Conservation (phyloP, 2,113 vertebrate genomes). For the Apteryx mantelli region DNA sequence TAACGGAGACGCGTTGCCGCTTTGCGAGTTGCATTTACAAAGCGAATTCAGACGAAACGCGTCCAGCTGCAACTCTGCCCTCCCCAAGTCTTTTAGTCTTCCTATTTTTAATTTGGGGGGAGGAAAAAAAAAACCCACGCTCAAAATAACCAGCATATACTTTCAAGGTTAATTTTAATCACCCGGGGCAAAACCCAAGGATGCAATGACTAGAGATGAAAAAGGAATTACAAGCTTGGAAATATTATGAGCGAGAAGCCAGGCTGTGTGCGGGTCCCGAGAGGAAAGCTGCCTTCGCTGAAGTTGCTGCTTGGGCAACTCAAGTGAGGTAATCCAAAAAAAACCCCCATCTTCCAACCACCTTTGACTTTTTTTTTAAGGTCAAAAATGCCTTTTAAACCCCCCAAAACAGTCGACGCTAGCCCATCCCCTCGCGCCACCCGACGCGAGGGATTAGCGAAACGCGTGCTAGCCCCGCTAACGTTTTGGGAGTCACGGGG, state of each 20-base stretch:
- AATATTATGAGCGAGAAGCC: background rate
- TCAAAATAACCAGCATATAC: background rate
- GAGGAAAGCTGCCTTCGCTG: background rate
- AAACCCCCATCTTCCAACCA: background rate
- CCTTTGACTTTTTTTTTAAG: background rate
- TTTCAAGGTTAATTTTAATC: background rate
- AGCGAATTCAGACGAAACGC: background rate
- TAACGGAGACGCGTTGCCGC: background rate
- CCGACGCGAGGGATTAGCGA: background rate
- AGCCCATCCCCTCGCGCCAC: background rate
- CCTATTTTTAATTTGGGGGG: background rate
- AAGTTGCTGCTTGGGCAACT: background rate
- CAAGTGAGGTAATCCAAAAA: background rate
- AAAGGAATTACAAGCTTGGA: background rate
- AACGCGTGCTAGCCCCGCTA: background rate
- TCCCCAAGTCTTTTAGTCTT: background rate
- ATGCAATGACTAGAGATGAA: background rate
- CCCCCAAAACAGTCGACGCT: background rate
- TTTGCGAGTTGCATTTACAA: background rate
- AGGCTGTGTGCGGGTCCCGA: background rate
- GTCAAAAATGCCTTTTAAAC: background rate
- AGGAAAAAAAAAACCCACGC: background rate
- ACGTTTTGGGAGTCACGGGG: background rate
- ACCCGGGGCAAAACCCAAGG: background rate
- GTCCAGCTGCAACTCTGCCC: background rate